Conservation (phyloP, 2,113 vertebrate genomes). For the Macaca nemestrina region DNA sequence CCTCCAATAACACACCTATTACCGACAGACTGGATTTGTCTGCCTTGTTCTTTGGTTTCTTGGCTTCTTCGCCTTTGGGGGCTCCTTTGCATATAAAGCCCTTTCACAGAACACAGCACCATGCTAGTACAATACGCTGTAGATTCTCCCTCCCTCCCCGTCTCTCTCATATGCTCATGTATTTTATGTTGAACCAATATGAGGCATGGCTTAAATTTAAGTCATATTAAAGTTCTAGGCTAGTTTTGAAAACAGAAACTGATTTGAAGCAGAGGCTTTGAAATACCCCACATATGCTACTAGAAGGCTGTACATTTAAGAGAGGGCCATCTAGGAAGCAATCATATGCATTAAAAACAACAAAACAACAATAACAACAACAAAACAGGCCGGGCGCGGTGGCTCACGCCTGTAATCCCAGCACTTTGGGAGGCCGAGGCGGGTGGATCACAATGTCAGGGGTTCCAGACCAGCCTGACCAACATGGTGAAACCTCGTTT, state of each 20-base stretch:
- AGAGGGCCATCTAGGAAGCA: not conserved
- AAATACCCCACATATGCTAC: not conserved
- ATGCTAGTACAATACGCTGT: accelerated
- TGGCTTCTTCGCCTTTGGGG: not conserved
- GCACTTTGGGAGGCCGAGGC: too few species aligned
- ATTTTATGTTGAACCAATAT: not conserved
- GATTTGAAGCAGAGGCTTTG: not conserved
- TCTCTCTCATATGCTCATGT: not conserved
- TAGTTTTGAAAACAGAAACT: not conserved
- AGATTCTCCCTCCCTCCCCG: not conserved
- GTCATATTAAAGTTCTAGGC: not conserved
- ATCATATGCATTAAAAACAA: not conserved
- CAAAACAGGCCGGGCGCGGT: too few species aligned
- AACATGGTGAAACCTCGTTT: too few species aligned
- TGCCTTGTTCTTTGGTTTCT: not conserved
- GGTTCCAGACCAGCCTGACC: too few species aligned
- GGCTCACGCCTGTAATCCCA: too few species aligned
- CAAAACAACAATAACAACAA: too few species aligned
- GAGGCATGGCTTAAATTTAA: not conserved
- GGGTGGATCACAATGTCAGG: too few species aligned
- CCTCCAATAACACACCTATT: too few species aligned
- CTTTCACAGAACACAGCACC: not conserved
- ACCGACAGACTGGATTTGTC: not conserved
- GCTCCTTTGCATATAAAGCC: not conserved
- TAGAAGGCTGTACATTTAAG: not conserved